These are phyloP conservation scores for Hyperoplus immaculatus DNA, from an alignment of 2,797 vertebrate genomes.

Conservation along the genomic window DNA sequence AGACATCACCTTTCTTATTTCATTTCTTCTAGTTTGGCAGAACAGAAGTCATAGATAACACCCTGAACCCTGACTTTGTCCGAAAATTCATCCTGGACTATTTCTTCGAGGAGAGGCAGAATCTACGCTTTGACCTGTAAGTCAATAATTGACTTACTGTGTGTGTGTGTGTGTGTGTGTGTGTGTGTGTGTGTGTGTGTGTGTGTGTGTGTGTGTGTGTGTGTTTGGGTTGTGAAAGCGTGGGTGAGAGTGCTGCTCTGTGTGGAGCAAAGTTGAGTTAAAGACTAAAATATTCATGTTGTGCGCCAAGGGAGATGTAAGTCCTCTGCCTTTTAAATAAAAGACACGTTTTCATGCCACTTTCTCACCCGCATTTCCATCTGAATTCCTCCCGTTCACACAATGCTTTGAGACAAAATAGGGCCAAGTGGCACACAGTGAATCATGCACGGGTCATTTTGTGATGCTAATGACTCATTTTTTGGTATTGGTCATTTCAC, in stretches of 20 bases:
- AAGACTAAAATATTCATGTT: constrained; percentile 76
- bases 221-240: constrained; percentile 14
- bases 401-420: constrained; percentile 48
- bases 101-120: constrained; percentile 98
- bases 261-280: constrained; percentile 51
- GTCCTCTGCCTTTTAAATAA: constrained; percentile 67
- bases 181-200: constrained; percentile 21
- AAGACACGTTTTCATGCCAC: constrained; percentile 60
- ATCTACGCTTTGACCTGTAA: constrained; percentile 98
- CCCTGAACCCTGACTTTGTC: constrained; percentile 98
- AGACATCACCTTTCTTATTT: constrained; percentile 9
- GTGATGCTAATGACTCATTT: constrained; percentile 4
- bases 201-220: constrained; percentile 6
- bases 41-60: constrained; percentile 98
- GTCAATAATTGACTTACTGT: constrained; percentile 71
- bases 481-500: constrained; percentile 11
- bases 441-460: constrained; percentile 20
- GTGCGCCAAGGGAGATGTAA: constrained; percentile 51
- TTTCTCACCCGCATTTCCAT: constrained; percentile 44
- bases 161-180: background rate
- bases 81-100: constrained; percentile 98
- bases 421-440: background rate
- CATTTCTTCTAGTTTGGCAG: constrained; percentile 90
- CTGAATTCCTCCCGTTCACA: constrained; percentile 37
- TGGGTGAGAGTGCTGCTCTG: constrained; percentile 49